Conservation (phyloP, 2,113 vertebrate species). For the Scophthalmus maximus region DNA sequence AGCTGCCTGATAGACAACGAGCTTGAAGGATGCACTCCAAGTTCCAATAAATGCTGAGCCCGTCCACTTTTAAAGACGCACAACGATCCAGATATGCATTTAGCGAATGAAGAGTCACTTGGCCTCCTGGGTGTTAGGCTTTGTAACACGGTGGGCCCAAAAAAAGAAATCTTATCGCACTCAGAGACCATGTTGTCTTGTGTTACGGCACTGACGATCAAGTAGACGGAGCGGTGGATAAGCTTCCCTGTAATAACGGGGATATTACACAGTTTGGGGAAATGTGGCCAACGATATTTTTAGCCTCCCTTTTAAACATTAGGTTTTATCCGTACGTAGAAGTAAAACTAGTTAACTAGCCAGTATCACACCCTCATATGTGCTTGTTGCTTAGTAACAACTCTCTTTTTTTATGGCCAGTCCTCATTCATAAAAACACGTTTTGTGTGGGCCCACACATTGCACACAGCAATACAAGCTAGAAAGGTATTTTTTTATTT, state of each 20-base stretch:
- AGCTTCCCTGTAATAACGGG: background rate
- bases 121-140: background rate
- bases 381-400: constrained; percentile 78
- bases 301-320: background rate
- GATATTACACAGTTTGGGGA: background rate
- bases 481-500: too few relatives aligned
- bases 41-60: background rate
- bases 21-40: background rate
- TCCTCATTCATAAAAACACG: constrained; percentile 67
- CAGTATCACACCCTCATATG: constrained; percentile 29
- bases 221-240: background rate
- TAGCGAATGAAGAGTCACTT: background rate
- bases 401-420: constrained; percentile 32
- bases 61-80: constrained; percentile 14
- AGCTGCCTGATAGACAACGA: constrained; percentile 24
- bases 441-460: background rate
- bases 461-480: too few relatives aligned
- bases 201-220: background rate
- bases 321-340: constrained; percentile 20
- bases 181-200: background rate
- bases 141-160: too few relatives aligned
- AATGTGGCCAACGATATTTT: constrained; percentile 2
- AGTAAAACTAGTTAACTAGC: background rate
- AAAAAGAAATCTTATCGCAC: background rate
- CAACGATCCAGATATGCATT: constrained; percentile 7